A percentile compares a stretch with the other conserved stretches of the same genome.
Evolutionary conservation across 2,113 vertebrate species (phyloP).

Genomic region (Scomber japonicus): DNA sequence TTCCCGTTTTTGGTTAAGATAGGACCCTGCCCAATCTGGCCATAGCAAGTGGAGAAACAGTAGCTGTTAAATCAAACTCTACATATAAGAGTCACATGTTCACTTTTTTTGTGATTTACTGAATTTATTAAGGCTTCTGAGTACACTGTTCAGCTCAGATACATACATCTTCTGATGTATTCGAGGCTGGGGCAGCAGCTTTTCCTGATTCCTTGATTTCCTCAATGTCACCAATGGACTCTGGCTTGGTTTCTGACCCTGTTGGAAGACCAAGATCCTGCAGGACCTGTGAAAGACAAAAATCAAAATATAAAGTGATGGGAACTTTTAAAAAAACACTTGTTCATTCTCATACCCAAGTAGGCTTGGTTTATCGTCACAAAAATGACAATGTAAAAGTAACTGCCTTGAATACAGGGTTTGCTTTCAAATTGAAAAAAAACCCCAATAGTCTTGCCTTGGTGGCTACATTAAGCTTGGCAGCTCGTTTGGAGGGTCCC

Average conservation of each 20-base stretch:
- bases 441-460: conserved; percentile 83
- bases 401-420: too few species aligned
- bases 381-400: not conserved
- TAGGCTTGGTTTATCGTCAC: not conserved
- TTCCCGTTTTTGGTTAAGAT: conserved; percentile 97
- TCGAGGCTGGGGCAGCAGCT: conserved; percentile 44
- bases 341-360: not conserved
- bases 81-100: not conserved
- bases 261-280: conserved; percentile 93
- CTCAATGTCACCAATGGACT: conserved; percentile 79
- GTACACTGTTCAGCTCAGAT: not conserved
- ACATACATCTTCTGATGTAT: conserved; percentile 70
- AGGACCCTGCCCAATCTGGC: conserved; percentile 88
- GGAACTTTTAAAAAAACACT: not conserved
- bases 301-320: not conserved
- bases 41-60: conserved; percentile 40
- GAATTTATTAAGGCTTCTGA: conserved; percentile 1
- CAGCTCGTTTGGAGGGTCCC: conserved; percentile 93
- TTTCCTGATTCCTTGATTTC: conserved; percentile 64
- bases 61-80: not conserved
- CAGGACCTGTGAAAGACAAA: conserved; percentile 84
- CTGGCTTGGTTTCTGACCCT: conserved; percentile 84
- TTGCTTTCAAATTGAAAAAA: not conserved
- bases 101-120: not conserved
- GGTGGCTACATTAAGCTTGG: conserved; percentile 94